Base-by-base conservation (phyloP, 2,888 invertebrate species). In the Colostygia pectinataria region DNA sequence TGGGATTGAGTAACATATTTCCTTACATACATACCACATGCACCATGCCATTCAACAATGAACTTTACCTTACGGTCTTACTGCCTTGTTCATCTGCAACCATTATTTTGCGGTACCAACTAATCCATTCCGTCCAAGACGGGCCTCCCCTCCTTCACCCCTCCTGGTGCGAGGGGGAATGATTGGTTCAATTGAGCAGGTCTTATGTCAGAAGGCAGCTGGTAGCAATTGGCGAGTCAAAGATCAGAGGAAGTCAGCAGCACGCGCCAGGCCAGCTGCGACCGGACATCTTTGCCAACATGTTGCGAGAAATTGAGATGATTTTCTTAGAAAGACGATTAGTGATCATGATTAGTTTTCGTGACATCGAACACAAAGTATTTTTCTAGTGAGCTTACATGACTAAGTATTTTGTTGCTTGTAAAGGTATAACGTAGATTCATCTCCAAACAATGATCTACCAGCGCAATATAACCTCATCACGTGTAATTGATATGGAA, bases 241-340 rank as follows among this genome's bases (percentile, higher is more conserved):
- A 88, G 89, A 87, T 88, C 89, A 89, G 87, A 88, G 89, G 89
- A 89, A 88, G 89, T 83, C 74, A 71, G 73, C 71, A 77, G 80
- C 83, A 69, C 70, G 74, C 71, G 74, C 70, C 73, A 61, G 55
- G 61, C 54, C 61, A 65, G 67, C 58, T 57, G 59, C 56, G 59
- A 50, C 37, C 44, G 45, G 49, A 40, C 41, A 73, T 68, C 59
- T 65, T 64, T 18, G 68, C 62, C 67, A 74, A 71, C 72, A 57
- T 57, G 55, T 44, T 54, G 31, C 39, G 53, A 59, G 53, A 32
- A 25, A 41, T 31, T 10, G 13, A 2, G 25, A 33, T 33, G 8
- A 25, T 33, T 42, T 42, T 31, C 41, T 42, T 15, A 25, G 33
- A 33, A 33, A 25, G 9, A n/a, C n/a, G n/a, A n/a, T n/a, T n/a